These are phyloP conservation scores for Anhinga anhinga DNA, from an alignment of 2,113 vertebrate species.

Conservation along the genomic window DNA sequence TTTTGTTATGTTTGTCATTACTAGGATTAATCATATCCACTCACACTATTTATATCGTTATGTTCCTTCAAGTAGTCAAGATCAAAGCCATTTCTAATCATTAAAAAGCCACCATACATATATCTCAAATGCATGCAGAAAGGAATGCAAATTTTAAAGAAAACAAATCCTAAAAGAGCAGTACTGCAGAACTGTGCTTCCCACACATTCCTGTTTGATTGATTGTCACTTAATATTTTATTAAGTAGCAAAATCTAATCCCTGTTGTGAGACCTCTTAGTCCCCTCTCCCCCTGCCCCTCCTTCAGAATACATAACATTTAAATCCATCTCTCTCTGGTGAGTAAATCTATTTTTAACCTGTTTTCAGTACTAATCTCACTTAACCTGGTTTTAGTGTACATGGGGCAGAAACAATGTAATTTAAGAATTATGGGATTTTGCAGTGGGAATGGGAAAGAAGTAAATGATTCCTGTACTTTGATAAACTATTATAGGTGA, in stretches of 20 bases:
- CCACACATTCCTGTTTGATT: not conserved
- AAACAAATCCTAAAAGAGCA: constrained; percentile 43
- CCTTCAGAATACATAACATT: not conserved
- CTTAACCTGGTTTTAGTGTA: constrained; percentile 16
- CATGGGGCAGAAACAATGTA: not conserved
- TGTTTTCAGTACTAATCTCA: constrained; percentile 3
- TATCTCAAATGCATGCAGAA: not conserved
- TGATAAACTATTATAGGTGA: not conserved
- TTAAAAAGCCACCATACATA: not conserved
- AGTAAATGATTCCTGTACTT: not conserved
- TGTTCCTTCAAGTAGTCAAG: constrained; percentile 39
- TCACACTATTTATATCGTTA: constrained; percentile 30
- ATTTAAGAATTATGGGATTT: not conserved
- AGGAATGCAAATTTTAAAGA: not conserved
- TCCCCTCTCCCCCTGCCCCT: not conserved
- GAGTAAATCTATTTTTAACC: constrained; percentile 39
- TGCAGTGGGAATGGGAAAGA: not conserved
- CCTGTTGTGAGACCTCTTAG: constrained; percentile 4
- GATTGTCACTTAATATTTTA: constrained; percentile 46
- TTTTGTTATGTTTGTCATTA: constrained; percentile 32
- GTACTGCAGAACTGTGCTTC: not conserved
- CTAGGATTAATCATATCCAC: not conserved
- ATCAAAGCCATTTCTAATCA: constrained; percentile 55
- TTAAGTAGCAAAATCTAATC: constrained; percentile 34
- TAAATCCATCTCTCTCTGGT: not conserved